A percentile compares a stretch with the other conserved stretches of the same genome.
These are phyloP conservation scores for Todiramphus saurophagus DNA, from an alignment of 2,113 vertebrate genomes.

Conservation along the genomic window DNA sequence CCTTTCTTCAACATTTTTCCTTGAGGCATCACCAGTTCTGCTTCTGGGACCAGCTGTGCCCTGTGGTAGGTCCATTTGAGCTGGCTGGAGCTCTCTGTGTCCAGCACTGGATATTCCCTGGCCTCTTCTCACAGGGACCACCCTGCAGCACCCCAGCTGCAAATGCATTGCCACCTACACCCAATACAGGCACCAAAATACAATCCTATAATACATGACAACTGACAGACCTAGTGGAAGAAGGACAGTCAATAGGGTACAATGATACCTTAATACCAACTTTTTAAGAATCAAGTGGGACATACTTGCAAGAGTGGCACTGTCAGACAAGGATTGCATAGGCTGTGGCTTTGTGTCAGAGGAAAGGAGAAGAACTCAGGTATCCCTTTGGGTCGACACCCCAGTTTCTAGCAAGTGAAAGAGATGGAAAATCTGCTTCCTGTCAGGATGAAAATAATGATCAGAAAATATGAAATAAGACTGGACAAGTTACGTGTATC, in stretches of 20 bases:
- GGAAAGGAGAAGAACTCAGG: neutral
- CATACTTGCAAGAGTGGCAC: neutral
- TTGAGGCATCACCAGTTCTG: neutral
- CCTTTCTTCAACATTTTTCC: neutral
- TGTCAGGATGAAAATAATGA: neutral
- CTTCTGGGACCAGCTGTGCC: neutral
- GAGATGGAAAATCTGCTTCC: neutral
- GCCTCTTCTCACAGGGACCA: neutral
- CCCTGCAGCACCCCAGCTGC: neutral
- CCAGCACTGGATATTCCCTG: accelerated
- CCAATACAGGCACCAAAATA: neutral
- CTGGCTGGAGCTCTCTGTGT: accelerated
- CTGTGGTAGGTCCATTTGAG: neutral
- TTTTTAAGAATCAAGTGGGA: neutral
- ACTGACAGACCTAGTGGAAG: neutral
- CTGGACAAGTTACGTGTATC: neutral
- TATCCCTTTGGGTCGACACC: neutral
- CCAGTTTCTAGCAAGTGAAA: neutral
- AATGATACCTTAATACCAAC: neutral
- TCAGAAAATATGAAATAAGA: neutral
- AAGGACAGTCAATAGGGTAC: neutral
- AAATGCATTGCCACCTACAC: neutral
- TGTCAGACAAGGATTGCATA: neutral
- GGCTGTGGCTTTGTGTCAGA: accelerated
- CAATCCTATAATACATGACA: neutral